A percentile compares a stretch with the other conserved stretches of the same genome.
Evolutionary conservation across 2,113 vertebrate genomes (phyloP).

Genomic region (Bolborhynchus lineola): DNA sequence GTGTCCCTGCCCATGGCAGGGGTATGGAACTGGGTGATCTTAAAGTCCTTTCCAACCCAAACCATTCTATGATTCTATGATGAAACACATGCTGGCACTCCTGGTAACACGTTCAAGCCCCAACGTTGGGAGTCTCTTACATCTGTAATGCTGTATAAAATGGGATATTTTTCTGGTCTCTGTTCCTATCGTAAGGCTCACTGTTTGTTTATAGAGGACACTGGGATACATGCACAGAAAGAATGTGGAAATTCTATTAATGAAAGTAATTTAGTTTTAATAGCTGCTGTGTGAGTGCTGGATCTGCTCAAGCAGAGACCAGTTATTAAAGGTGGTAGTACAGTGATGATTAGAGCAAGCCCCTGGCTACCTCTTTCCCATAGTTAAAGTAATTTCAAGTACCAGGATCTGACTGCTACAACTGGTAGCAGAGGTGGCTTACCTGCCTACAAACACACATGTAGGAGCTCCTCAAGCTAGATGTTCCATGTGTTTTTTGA

Average conservation of each 20-base stretch:
- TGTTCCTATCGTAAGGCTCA: not conserved
- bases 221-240: not conserved
- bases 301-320: constrained; percentile 37
- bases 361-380: not conserved
- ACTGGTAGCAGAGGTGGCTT: not conserved
- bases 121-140: not conserved
- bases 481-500: not conserved
- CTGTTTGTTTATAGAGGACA: not conserved
- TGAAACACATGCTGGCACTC: not conserved
- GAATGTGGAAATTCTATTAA: constrained; percentile 37
- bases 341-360: not conserved
- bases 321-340: constrained; percentile 39
- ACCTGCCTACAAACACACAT: not conserved
- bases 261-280: constrained; percentile 36
- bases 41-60: not conserved
- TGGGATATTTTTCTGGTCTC: not conserved
- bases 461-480: not conserved
- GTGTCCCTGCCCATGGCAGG: not conserved
- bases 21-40: not conserved
- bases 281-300: not conserved
- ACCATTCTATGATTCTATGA: not conserved
- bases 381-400: not conserved
- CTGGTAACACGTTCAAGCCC: rapidly evolving
- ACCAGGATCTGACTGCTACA: not conserved
- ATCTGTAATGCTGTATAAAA: not conserved